Conservation (phyloP, 2,797 vertebrate genomes). For the Ispidina picta region DNA sequence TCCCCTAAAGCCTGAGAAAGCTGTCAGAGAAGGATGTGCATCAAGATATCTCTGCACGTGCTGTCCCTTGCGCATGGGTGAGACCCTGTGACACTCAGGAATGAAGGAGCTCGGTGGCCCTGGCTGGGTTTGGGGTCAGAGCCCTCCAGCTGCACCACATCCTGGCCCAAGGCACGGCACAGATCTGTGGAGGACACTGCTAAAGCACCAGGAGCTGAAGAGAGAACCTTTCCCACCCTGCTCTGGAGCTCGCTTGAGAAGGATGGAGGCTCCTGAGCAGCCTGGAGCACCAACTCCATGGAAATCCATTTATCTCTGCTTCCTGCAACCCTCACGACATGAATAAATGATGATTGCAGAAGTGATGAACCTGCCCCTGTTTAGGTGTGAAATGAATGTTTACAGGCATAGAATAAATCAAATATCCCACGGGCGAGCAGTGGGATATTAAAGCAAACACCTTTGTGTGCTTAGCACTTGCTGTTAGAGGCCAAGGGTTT, state of each 20-base stretch:
- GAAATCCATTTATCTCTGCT: slow-evolving; percentile 70
- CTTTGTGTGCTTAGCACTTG: slow-evolving; percentile 25
- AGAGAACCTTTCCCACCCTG: neutral
- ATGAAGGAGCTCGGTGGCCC: neutral
- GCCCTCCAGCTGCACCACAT: rapidly evolving
- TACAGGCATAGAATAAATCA: slow-evolving; percentile 71
- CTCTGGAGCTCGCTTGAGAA: neutral
- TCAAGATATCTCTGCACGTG: neutral
- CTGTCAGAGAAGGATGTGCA: neutral
- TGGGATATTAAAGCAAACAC: slow-evolving; percentile 59
- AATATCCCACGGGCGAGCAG: slow-evolving; percentile 55
- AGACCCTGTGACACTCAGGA: rapidly evolving
- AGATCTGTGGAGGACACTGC: neutral
- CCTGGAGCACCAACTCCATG: slow-evolving; percentile 51
- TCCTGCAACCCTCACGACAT: slow-evolving; percentile 58
- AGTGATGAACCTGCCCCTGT: slow-evolving; percentile 72
- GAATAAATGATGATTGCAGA: slow-evolving; percentile 73
- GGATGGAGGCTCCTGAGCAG: slow-evolving; percentile 47
- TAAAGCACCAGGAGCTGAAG: neutral
- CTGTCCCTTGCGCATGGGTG: neutral
- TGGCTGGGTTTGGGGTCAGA: neutral
- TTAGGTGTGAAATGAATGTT: slow-evolving; percentile 76
- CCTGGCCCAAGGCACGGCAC: neutral
- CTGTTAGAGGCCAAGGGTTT: slow-evolving; percentile 15
- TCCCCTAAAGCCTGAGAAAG: neutral